Evolutionary conservation across 2,797 vertebrate genomes (phyloP), one percentile per base, ranked within the genome.

Genomic region (Rhabdomys pumilio): DNA sequence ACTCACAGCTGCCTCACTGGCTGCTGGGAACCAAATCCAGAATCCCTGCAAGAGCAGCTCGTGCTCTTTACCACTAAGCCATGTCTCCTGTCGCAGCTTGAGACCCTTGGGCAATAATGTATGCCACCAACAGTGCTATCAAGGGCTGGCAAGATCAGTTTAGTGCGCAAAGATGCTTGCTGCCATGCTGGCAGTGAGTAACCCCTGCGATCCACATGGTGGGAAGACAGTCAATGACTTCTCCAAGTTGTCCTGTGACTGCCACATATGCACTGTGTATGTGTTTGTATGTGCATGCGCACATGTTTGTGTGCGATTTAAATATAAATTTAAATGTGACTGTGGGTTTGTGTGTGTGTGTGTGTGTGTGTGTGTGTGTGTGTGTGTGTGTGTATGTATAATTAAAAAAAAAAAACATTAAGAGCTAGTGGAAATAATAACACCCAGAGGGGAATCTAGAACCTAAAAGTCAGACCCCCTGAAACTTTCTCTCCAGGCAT

Each of bases 101-200:
- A 86, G 47, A 61, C 79, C 93, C 61, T 79, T 89, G 55, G 59
- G 55, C 34, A 95, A 77, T 86, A 69, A 67, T 47, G 26, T 34
- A 65, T 9, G 4, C 53, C 34, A 53, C 8, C n/a, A 31, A 19
- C 55, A 73, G 50, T 7, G 47, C 31, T 67, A 26, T 31, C 34
- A n/a, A 11, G 47, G 22, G 47, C 47, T 69, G 47, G 31, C 63
- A 86, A n/a, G 63, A 86, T 50, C 3, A 20, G 31, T 6, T 53
- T 6, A 15, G 17, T 3, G 22, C 11, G 6, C 38, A 17, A n/a
- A 69, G 47, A 31, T n/a, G 17, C 77, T 80, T 55, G 22, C 34
- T 55, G 24, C n/a, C 50, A 53, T 19, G 34, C 50, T 29, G 47
- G 26, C 8, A 26, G 2, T 5, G 8, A 86, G 15, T 87, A n/a